A percentile compares a stretch with the other conserved stretches of the same genome.
Evolutionary conservation across 2,888 invertebrate species (phyloP).

Genomic region (Syrista parreyssii): DNA sequence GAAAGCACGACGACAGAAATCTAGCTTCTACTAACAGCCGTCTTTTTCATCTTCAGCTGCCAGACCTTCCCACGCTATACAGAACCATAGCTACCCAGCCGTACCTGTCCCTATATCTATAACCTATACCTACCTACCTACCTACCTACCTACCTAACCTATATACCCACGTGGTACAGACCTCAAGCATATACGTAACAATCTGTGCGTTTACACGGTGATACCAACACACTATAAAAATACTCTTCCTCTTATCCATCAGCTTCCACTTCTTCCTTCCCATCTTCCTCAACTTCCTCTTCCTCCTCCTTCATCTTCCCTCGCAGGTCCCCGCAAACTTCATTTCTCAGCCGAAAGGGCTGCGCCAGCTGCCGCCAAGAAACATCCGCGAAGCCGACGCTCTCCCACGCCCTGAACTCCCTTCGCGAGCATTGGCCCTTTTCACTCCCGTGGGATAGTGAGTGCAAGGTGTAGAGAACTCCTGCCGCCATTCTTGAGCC

Average conservation of each 20-base stretch:
- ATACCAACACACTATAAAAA: conserved; percentile 35
- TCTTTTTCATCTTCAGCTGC: conserved; percentile 53
- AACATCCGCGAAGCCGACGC: conserved; percentile 1
- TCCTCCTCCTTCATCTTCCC: conserved; percentile 10
- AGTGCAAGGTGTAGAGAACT: background rate
- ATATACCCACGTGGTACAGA: conserved; percentile 16
- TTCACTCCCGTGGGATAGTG: background rate
- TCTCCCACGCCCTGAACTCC: conserved; percentile 1
- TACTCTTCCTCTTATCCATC: background rate
- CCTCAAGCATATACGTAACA: conserved; percentile 15
- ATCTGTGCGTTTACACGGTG: conserved; percentile 29
- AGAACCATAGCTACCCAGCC: conserved; percentile 34
- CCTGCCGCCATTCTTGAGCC: background rate
- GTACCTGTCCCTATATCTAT: background rate
- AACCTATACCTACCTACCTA: conserved; percentile 35
- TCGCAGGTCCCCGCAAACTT: background rate
- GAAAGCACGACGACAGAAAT: background rate
- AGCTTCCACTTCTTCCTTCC: conserved; percentile 5
- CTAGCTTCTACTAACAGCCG: conserved; percentile 14
- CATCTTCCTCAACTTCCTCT: conserved; percentile 3
- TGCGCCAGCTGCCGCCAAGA: conserved; percentile 1
- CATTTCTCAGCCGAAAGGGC: background rate
- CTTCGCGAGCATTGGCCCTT: background rate
- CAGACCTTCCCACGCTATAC: conserved; percentile 63
- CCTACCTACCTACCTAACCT: conserved; percentile 35